phyloP scores from a whole-genome alignment of 1,140 invertebrate species.

The Scaptomyza pallida region DNA sequence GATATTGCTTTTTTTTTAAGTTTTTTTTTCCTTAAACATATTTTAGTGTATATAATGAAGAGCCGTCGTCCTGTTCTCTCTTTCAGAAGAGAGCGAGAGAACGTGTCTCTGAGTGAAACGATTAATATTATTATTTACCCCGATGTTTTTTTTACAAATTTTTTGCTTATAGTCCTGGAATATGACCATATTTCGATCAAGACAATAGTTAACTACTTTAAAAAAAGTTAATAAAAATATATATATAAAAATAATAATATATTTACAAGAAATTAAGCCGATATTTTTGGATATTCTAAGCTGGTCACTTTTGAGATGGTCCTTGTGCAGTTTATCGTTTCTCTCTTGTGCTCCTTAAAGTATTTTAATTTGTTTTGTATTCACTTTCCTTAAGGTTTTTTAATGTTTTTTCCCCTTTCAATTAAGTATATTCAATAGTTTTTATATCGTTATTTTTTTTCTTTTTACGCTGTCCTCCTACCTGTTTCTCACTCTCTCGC shows the following conservation, averaged over 20 bases:
- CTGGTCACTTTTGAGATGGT: constrained; percentile 99
- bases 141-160: neutral
- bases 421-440: constrained; percentile 20
- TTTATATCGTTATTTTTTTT: constrained; percentile 8
- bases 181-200: neutral
- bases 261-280: constrained; percentile 12
- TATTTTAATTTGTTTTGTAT: constrained; percentile 3
- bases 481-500: constrained; percentile 38
- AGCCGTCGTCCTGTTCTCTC: constrained; percentile 26
- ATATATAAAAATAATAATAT: constrained; percentile 25
- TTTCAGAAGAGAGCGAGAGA: constrained; percentile 48
- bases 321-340: constrained; percentile 85
- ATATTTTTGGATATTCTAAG: constrained; percentile 61
- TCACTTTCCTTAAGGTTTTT: constrained; percentile 18
- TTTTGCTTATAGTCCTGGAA: neutral
- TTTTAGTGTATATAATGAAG: constrained; percentile 28
- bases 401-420: constrained; percentile 13
- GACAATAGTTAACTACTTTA: neutral
- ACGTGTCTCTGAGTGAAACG: constrained; percentile 23
- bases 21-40: neutral
- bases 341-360: constrained; percentile 17
- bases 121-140: neutral
- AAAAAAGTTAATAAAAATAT: constrained; percentile 13
- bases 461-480: constrained; percentile 28
- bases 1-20: neutral